Conservation (phyloP, 53 echinoderm and acorn worm genomes). For the Stichopus horrens region DNA sequence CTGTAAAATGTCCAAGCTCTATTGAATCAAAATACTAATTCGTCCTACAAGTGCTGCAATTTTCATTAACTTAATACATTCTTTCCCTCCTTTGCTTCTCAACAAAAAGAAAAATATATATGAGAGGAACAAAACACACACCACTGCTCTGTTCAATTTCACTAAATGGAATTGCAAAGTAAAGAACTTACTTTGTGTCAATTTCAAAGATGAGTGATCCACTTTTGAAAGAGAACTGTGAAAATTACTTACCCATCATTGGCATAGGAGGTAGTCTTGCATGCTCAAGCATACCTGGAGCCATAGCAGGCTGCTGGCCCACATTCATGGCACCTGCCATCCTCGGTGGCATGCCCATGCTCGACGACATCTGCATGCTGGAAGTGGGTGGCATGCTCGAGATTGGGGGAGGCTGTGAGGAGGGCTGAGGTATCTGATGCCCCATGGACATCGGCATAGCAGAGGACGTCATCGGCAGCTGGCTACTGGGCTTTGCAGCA, state of each 20-base stretch:
- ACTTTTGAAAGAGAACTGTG: background rate
- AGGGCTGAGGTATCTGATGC: background rate
- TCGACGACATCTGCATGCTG: conserved; percentile 45
- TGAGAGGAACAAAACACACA: background rate
- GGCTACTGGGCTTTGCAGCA: conserved; percentile 20
- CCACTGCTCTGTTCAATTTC: background rate
- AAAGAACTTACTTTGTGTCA: background rate
- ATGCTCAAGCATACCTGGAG: conserved; percentile 47
- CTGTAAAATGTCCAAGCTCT: too few species aligned
- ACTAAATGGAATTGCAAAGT: background rate
- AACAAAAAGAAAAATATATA: background rate
- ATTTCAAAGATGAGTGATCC: background rate
- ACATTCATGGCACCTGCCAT: conserved; percentile 34
- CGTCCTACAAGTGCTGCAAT: too few species aligned
- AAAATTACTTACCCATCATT: conserved; percentile 19
- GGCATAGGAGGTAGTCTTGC: conserved; percentile 34
- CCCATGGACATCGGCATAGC: background rate
- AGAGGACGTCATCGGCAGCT: conserved; percentile 1
- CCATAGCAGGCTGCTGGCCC: conserved; percentile 51
- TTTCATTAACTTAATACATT: background rate
- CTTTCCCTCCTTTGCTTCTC: background rate
- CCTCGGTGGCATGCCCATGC: conserved; percentile 43
- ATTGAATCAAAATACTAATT: too few species aligned
- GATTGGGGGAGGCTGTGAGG: conserved; percentile 8
- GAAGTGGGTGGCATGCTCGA: conserved; percentile 25